Evolutionary conservation across 2,888 invertebrate genomes (phyloP).

Genomic region (Drosophila nr. medialis): DNA sequence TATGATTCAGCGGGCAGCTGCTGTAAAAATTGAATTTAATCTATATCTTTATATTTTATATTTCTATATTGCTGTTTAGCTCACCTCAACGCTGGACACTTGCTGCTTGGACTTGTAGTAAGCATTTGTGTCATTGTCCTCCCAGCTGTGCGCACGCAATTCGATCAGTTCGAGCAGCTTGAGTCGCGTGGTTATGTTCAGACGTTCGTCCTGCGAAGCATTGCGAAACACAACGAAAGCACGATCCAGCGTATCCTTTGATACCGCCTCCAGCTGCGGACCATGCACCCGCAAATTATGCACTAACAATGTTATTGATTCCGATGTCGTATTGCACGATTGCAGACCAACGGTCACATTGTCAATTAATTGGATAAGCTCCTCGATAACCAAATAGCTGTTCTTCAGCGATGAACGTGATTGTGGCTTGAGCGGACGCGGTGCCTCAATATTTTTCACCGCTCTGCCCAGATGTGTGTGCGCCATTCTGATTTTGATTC

Average conservation of each 20-base stretch:
- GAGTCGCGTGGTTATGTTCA: conserved; percentile 93
- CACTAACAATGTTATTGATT: conserved; percentile 91
- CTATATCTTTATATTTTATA: not conserved
- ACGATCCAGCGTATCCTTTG: conserved; percentile 93
- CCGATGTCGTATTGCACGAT: conserved; percentile 89
- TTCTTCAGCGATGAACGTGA: conserved; percentile 85
- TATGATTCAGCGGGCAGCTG: conserved; percentile 74
- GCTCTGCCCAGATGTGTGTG: conserved; percentile 89
- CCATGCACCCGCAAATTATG: conserved; percentile 92
- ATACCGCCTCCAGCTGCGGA: conserved; percentile 91
- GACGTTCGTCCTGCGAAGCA: conserved; percentile 93
- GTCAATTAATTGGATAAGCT: conserved; percentile 92
- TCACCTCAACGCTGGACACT: conserved; percentile 87
- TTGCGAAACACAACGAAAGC: conserved; percentile 94
- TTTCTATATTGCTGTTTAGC: not conserved
- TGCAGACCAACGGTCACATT: conserved; percentile 91
- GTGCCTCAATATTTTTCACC: conserved; percentile 90
- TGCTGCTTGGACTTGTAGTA: conserved; percentile 90
- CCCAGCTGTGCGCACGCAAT: conserved; percentile 96
- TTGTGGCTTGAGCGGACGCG: conserved; percentile 89
- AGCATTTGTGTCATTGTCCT: conserved; percentile 92
- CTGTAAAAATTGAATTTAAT: not conserved
- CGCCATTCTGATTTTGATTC: conserved; percentile 76
- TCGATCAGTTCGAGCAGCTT: conserved; percentile 96
- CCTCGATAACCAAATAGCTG: conserved; percentile 88